These are phyloP conservation scores for Lapara coniferarum DNA, from an alignment of 2,888 invertebrate genomes.

Conservation along the genomic window DNA sequence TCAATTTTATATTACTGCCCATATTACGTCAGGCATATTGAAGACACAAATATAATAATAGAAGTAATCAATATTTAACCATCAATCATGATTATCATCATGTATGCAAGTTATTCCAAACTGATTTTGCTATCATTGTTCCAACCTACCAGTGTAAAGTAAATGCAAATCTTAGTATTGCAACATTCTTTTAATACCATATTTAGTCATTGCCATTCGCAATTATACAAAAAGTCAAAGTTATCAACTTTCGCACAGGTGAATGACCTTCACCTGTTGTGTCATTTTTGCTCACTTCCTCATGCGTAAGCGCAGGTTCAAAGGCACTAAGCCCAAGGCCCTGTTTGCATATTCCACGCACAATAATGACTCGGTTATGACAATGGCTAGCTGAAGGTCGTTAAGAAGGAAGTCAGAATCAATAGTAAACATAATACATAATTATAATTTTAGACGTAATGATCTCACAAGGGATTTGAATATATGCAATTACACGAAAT, in stretches of 20 bases:
- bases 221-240: slow-evolving; percentile 1
- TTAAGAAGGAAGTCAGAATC: not conserved
- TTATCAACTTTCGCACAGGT: slow-evolving; percentile 16
- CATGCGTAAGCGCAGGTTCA: slow-evolving; percentile 15
- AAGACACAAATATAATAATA: too few species aligned
- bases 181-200: not conserved
- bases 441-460: not conserved
- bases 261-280: slow-evolving; percentile 1
- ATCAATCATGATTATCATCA: too few species aligned
- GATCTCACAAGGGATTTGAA: too few species aligned
- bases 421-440: not conserved
- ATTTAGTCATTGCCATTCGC: not conserved
- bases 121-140: too few species aligned
- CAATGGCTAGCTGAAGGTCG: not conserved
- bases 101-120: too few species aligned
- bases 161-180: too few species aligned
- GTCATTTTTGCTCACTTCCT: slow-evolving; percentile 6
- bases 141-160: too few species aligned
- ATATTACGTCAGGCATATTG: too few species aligned
- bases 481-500: too few species aligned
- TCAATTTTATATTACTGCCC: too few species aligned
- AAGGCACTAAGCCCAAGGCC: slow-evolving; percentile 17
- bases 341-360: slow-evolving; percentile 19
- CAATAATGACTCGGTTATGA: slow-evolving; percentile 10
- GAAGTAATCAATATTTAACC: too few species aligned